Conservation (phyloP, 2,113 vertebrate species). For the Istiophorus platypterus region DNA sequence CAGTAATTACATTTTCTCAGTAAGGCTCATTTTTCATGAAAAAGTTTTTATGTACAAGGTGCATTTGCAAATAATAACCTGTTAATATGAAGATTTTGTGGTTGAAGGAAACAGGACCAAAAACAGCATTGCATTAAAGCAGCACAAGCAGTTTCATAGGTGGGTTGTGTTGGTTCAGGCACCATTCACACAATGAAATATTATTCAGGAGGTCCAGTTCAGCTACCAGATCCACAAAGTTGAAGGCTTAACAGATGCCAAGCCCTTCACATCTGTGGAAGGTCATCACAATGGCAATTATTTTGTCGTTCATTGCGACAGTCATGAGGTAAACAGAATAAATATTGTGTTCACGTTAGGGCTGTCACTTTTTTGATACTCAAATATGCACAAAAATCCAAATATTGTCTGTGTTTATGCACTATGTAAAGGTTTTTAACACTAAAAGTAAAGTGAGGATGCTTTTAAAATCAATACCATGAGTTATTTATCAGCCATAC, state of each 20-base stretch:
- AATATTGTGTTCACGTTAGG: too few species aligned
- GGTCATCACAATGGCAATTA: background rate
- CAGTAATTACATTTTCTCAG: slow-evolving; percentile 54
- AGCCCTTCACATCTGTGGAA: too few species aligned
- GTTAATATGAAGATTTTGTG: slow-evolving; percentile 9
- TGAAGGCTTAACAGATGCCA: background rate
- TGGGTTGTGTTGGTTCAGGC: background rate
- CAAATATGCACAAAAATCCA: too few species aligned
- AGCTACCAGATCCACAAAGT: background rate
- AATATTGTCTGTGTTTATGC: too few species aligned
- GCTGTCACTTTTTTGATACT: too few species aligned
- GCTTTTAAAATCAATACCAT: too few species aligned
- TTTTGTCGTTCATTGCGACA: background rate
- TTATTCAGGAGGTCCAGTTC: background rate
- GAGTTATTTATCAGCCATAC: too few species aligned
- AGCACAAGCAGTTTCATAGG: background rate
- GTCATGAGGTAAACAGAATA: background rate
- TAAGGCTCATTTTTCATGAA: slow-evolving; percentile 40
- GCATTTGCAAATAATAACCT: slow-evolving; percentile 36
- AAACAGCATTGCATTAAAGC: background rate
- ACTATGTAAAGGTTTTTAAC: too few species aligned
- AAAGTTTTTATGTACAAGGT: slow-evolving; percentile 24
- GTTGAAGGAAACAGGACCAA: background rate
- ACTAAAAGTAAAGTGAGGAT: too few species aligned
- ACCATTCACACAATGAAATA: background rate